Evolutionary conservation across 2,888 invertebrate species (phyloP), one percentile per base, ranked within the genome.

Genomic region (Muschampia plurimacula): DNA sequence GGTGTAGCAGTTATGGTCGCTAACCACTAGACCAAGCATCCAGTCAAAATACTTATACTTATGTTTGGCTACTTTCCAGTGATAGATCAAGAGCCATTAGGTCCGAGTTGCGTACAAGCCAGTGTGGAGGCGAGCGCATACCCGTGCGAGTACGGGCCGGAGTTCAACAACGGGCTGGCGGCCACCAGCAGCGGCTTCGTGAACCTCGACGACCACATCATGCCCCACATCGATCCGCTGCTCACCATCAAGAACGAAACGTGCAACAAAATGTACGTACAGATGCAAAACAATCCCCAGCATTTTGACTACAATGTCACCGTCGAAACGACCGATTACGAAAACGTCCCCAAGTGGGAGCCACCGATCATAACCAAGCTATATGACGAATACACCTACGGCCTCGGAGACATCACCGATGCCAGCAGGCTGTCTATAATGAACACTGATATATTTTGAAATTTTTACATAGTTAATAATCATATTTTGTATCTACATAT

Each of bases 181-280:
- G 66, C 49, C 28, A 66, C 67, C 72, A 72, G 71, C 73, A 76
- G 77, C 36, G 82, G 81, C 7, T 76, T 82, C 77, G 81, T 87
- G 55, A 83, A 85, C 79, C 81, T 87, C 4, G 89, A 90, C 81
- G 91, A 91, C 73, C 85, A 82, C 76, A 82, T 82, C 70, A 80
- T 92, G 74, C 90, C 91, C 1, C 92, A 92, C 83, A 91, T 93
- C 77, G 89, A 93, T 82, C 93, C 93, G 9, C 82, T 81, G 15
- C 89, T 92, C 75, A 89, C 91, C 67, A 83, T 86, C 75, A 76
- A 76, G 63, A 74, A 72, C 49, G 74, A 76, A 22, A 41, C 74
- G 57, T 59, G 41, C 39, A 10, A 22, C 22, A 52, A 46, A 46
- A 46, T 9, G 62, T 69, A 57, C 32, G 75, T 41, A 28, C 55